Evolutionary conservation across 2,888 invertebrate genomes (phyloP).

Genomic region (Cantharis nigra): DNA sequence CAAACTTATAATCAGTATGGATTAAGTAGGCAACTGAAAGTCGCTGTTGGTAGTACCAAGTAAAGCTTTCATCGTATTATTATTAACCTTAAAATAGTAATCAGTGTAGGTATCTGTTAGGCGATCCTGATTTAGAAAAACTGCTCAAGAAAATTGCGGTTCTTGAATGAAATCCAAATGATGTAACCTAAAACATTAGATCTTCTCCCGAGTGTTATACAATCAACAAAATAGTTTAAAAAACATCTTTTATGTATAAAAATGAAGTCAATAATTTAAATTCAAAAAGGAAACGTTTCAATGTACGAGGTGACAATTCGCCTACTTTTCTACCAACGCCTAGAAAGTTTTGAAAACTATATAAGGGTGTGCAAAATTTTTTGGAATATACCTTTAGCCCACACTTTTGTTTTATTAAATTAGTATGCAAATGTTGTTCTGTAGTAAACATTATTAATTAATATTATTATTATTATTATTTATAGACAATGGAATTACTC

Average conservation of each 20-base stretch:
- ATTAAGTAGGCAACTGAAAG: background rate
- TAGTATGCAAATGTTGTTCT: background rate
- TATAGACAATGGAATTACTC: background rate
- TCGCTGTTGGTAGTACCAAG: background rate
- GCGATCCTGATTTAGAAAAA: background rate
- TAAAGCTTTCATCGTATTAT: too few relatives aligned
- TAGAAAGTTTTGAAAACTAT: background rate
- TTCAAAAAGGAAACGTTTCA: background rate
- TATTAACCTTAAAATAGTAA: background rate
- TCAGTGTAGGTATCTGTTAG: background rate
- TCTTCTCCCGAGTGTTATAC: background rate
- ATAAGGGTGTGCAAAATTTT: background rate
- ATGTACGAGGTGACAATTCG: background rate
- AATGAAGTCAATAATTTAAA: background rate
- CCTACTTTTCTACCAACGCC: background rate
- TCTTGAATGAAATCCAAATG: background rate
- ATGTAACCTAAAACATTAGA: background rate
- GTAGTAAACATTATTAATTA: background rate
- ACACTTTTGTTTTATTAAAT: background rate
- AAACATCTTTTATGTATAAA: background rate
- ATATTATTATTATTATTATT: background rate
- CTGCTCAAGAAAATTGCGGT: background rate
- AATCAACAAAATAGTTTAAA: background rate
- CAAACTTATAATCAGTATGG: background rate
- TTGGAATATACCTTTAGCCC: background rate